Conservation (phyloP, 2,113 vertebrate genomes). For the Meriones unguiculatus region DNA sequence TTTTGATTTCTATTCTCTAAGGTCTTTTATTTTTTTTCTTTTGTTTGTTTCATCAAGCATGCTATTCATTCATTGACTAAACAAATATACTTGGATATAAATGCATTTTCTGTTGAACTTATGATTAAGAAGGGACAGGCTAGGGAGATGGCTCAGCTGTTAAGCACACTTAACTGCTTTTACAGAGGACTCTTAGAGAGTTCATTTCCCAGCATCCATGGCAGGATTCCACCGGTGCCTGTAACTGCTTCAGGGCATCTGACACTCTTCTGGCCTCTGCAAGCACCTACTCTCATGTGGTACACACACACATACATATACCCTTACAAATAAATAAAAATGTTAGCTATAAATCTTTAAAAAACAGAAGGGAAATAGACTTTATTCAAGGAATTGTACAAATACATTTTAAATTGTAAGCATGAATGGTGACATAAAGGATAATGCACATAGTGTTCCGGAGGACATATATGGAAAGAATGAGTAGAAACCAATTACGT, state of each 20-base stretch:
- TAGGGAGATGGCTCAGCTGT: neutral
- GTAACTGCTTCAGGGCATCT: neutral
- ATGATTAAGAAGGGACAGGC: neutral
- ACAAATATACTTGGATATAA: neutral
- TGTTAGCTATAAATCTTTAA: neutral
- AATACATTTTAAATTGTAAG: slow-evolving; percentile 37
- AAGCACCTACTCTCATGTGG: neutral
- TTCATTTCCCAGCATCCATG: neutral
- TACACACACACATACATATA: neutral
- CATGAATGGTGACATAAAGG: neutral
- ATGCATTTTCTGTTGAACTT: slow-evolving; percentile 36
- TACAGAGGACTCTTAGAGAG: neutral
- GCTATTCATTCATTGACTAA: slow-evolving; percentile 11
- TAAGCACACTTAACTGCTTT: neutral
- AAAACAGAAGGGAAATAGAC: neutral
- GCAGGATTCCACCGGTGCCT: neutral
- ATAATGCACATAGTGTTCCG: neutral
- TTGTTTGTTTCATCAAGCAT: slow-evolving; percentile 16
- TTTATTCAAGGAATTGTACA: slow-evolving; percentile 24
- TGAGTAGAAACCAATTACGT: neutral
- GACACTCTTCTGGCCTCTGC: neutral
- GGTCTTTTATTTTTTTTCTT: neutral
- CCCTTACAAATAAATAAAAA: neutral
- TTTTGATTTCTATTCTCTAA: neutral
- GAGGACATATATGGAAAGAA: neutral